phyloP scores from a whole-genome alignment of 2,797 vertebrate species.

The Rhincodon typus region DNA sequence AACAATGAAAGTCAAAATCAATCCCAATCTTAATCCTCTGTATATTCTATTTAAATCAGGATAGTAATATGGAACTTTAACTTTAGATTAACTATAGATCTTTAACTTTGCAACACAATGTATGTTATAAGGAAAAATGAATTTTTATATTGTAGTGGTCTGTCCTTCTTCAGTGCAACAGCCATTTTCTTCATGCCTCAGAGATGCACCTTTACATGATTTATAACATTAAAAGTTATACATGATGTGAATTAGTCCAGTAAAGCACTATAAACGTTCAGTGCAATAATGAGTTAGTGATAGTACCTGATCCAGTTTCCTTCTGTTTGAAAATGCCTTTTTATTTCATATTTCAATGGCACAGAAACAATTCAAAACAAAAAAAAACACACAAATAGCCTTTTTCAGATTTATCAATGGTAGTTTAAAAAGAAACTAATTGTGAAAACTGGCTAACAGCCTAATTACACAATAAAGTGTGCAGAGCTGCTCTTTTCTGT shows the following conservation, averaged over 20 bases:
- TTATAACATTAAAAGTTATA: neutral
- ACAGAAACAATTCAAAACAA: neutral
- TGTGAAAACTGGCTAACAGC: neutral
- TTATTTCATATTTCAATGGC: neutral
- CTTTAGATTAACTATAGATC: neutral
- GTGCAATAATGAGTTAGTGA: neutral
- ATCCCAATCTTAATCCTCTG: neutral
- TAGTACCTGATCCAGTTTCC: neutral
- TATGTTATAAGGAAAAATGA: neutral
- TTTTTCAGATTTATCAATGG: neutral
- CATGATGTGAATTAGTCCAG: neutral
- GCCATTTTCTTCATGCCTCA: neutral
- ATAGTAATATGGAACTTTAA: neutral
- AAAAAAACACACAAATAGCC: neutral
- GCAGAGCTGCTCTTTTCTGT: neutral
- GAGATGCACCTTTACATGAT: neutral
- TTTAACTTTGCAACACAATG: neutral
- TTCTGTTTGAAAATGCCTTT: neutral
- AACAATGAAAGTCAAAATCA: neutral
- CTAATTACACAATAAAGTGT: neutral
- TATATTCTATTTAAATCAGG: neutral
- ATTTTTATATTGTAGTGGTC: neutral
- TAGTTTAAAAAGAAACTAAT: neutral
- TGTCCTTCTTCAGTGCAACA: neutral
- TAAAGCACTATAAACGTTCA: neutral